These are phyloP conservation scores for Ancistrus triradiatus DNA, from an alignment of 2,113 vertebrate species.

Conservation along the genomic window DNA sequence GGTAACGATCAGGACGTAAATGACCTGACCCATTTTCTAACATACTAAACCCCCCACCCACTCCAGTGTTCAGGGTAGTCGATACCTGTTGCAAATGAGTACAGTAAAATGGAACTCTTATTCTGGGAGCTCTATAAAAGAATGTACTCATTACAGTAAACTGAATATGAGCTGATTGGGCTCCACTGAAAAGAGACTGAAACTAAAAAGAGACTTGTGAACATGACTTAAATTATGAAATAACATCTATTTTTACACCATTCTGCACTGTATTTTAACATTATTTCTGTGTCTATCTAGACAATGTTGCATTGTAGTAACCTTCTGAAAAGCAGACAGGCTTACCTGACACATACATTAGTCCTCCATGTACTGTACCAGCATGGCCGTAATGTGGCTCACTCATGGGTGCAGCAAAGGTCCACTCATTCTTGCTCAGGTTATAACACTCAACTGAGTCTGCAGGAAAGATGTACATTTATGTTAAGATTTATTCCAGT, in stretches of 20 bases:
- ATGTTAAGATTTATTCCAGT: too few species aligned
- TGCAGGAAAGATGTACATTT: constrained; percentile 32
- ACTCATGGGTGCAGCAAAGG: constrained; percentile 62
- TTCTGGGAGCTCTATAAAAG: not conserved
- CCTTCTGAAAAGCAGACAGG: not conserved
- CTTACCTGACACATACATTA: constrained; percentile 78
- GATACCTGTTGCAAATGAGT: not conserved
- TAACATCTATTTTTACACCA: not conserved
- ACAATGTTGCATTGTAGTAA: not conserved
- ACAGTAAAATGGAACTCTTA: too few species aligned
- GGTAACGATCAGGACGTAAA: constrained; percentile 4
- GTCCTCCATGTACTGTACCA: constrained; percentile 67
- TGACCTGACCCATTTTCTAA: constrained; percentile 7
- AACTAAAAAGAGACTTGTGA: constrained; percentile 25
- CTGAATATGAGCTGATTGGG: not conserved
- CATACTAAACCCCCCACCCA: constrained; percentile 27
- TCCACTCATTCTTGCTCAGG: constrained; percentile 74
- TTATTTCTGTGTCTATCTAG: not conserved
- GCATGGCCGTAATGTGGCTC: constrained; percentile 78
- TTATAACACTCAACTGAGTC: constrained; percentile 75
- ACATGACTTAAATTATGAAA: constrained; percentile 4
- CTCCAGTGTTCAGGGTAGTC: not conserved
- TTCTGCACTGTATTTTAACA: too few species aligned
- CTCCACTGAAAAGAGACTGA: constrained; percentile 33
- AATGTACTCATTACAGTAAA: not conserved